Evolutionary conservation across 2,113 vertebrate genomes (phyloP).

Genomic region (Rousettus leschenaultii): DNA sequence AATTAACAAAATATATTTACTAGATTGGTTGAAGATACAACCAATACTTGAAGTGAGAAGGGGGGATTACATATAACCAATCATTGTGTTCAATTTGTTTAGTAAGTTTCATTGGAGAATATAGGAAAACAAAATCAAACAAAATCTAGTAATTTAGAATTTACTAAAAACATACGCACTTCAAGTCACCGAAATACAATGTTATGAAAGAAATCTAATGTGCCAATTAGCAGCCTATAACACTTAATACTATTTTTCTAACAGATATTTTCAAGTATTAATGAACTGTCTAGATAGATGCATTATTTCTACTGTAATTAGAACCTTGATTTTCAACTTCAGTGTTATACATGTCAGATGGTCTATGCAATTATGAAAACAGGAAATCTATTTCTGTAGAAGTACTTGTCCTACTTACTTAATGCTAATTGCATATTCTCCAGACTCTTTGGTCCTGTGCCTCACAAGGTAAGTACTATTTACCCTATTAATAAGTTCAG

Average conservation of each 20-base stretch:
- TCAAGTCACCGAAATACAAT: slow-evolving; percentile 52
- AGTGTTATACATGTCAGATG: slow-evolving; percentile 39
- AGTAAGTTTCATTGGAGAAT: slow-evolving; percentile 30
- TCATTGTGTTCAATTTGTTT: slow-evolving; percentile 27
- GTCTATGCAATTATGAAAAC: slow-evolving; percentile 48
- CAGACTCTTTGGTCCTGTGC: slow-evolving; percentile 93
- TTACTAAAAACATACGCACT: slow-evolving; percentile 36
- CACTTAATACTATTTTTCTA: slow-evolving; percentile 52
- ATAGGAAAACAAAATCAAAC: slow-evolving; percentile 4
- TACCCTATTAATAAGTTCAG: slow-evolving; percentile 91
- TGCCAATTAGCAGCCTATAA: slow-evolving; percentile 65
- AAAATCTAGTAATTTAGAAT: slow-evolving; percentile 47
- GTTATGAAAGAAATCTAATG: slow-evolving; percentile 52
- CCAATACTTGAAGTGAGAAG: slow-evolving; percentile 57
- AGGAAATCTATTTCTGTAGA: slow-evolving; percentile 59
- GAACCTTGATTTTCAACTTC: not conserved
- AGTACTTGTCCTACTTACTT: slow-evolving; percentile 88
- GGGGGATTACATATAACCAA: slow-evolving; percentile 54
- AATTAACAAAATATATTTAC: slow-evolving; percentile 86
- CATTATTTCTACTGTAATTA: slow-evolving; percentile 19
- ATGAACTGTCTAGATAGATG: slow-evolving; percentile 52
- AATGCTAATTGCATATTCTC: slow-evolving; percentile 97
- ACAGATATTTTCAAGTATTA: slow-evolving; percentile 63
- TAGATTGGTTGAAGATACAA: slow-evolving; percentile 66
- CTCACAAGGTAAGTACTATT: slow-evolving; percentile 98